These are phyloP conservation scores for Ceuthmochares aereus DNA, from an alignment of 2,113 vertebrate species.

Conservation along the genomic window DNA sequence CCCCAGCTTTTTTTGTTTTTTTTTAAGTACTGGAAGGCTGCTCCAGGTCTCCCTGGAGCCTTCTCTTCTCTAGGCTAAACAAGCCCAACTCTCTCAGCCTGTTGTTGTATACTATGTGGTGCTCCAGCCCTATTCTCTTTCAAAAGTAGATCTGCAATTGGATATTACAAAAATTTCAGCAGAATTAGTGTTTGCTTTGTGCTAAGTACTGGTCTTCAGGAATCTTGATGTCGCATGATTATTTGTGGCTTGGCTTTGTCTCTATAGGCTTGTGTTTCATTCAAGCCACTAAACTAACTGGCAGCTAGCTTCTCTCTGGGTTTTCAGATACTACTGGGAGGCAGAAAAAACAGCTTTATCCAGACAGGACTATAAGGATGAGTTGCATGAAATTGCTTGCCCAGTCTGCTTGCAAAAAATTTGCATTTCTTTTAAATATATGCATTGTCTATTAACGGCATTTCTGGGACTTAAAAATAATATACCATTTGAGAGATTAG, in stretches of 20 bases:
- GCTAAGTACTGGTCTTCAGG: conserved; percentile 28
- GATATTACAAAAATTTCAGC: neutral
- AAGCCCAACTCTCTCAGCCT: too few species aligned
- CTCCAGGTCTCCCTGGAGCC: too few species aligned
- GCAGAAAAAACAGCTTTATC: conserved; percentile 66
- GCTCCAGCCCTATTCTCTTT: neutral
- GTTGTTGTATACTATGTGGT: too few species aligned
- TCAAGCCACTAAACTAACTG: conserved; percentile 66
- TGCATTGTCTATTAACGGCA: conserved; percentile 18
- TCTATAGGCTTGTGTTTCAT: conserved; percentile 9
- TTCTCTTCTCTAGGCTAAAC: too few species aligned
- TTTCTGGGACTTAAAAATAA: conserved; percentile 1
- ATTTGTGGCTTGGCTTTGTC: conserved; percentile 58
- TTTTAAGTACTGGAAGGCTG: too few species aligned
- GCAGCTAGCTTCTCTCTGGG: conserved; percentile 9
- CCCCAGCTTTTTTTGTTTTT: too few species aligned
- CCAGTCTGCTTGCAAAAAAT: conserved; percentile 24
- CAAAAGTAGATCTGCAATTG: neutral
- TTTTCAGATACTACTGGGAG: conserved; percentile 43
- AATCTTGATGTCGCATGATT: conserved; percentile 37
- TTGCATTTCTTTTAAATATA: conserved; percentile 38
- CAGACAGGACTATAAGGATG: conserved; percentile 50
- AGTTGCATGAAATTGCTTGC: conserved; percentile 47
- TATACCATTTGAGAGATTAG: neutral
- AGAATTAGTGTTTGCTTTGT: conserved; percentile 8